phyloP scores from a whole-genome alignment of 2,888 invertebrate species.

The Callinectes sapidus region DNA sequence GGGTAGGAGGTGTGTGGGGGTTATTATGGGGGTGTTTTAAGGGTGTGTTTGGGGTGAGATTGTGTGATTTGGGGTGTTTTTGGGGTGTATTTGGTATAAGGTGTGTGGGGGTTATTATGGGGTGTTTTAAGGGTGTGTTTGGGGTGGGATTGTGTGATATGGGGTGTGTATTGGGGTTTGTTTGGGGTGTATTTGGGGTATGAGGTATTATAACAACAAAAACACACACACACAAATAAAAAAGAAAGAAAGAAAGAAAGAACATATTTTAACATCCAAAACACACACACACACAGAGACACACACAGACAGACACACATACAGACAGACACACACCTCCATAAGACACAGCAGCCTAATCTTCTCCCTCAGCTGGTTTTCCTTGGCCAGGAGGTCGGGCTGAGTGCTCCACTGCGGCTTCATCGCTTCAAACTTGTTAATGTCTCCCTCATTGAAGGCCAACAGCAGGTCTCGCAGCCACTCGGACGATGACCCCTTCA shows the following conservation, averaged over 20 bases:
- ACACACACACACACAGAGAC: background rate
- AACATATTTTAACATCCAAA: too few relatives aligned
- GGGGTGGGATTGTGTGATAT: too few relatives aligned
- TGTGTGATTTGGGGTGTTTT: too few relatives aligned
- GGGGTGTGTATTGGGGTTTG: too few relatives aligned
- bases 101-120: too few relatives aligned
- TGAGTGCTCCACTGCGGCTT: constrained; percentile 86
- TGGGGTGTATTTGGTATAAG: too few relatives aligned
- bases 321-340: constrained; percentile 81
- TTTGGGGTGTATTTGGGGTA: too few relatives aligned
- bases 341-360: constrained; percentile 96
- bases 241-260: background rate
- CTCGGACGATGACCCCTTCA: constrained; percentile 87
- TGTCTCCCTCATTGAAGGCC: constrained; percentile 91
- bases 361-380: constrained; percentile 89
- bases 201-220: too few relatives aligned
- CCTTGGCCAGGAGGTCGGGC: constrained; percentile 89
- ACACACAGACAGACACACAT: background rate
- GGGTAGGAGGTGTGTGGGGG: too few relatives aligned
- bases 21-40: too few relatives aligned
- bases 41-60: too few relatives aligned
- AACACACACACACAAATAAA: background rate
- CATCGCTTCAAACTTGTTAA: constrained; percentile 84
- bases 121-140: too few relatives aligned
- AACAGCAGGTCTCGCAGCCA: constrained; percentile 92